Evolutionary conservation across 2,888 invertebrate species (phyloP).

Genomic region (Nebria brevicollis): DNA sequence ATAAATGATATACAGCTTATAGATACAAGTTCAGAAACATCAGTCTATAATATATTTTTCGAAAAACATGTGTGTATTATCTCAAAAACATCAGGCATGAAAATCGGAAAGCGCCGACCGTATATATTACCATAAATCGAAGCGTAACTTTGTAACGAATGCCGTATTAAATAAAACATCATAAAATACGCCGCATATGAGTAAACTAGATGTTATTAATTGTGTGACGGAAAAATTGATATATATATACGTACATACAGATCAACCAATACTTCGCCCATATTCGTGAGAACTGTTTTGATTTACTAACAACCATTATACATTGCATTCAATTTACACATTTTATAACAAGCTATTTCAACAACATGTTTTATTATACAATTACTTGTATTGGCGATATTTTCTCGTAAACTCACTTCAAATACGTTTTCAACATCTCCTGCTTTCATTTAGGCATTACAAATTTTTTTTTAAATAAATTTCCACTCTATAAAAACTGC

Average conservation of each 20-base stretch:
- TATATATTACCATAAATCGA: conserved; percentile 11
- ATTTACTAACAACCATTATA: background rate
- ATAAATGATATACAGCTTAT: background rate
- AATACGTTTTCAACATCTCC: too few relatives aligned
- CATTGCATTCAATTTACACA: background rate
- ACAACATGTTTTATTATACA: background rate
- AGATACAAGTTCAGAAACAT: background rate
- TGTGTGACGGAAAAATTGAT: conserved; percentile 4
- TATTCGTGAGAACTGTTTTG: background rate
- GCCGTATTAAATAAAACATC: conserved; percentile 8
- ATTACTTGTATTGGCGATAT: background rate
- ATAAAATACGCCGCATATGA: background rate
- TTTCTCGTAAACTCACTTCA: too few relatives aligned
- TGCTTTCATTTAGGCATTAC: too few relatives aligned
- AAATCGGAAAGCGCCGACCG: conserved; percentile 7
- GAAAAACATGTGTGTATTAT: background rate
- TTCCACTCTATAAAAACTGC: too few relatives aligned
- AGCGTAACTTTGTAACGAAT: background rate
- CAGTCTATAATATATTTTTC: too few relatives aligned
- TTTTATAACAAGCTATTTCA: background rate
- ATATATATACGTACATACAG: background rate
- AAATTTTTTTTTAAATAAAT: too few relatives aligned
- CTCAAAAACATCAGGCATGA: background rate
- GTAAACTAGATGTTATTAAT: conserved; percentile 11
- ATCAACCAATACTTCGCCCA: background rate